phyloP scores from a whole-genome alignment of 1,140 invertebrate species.

The Charaxes varanes region DNA sequence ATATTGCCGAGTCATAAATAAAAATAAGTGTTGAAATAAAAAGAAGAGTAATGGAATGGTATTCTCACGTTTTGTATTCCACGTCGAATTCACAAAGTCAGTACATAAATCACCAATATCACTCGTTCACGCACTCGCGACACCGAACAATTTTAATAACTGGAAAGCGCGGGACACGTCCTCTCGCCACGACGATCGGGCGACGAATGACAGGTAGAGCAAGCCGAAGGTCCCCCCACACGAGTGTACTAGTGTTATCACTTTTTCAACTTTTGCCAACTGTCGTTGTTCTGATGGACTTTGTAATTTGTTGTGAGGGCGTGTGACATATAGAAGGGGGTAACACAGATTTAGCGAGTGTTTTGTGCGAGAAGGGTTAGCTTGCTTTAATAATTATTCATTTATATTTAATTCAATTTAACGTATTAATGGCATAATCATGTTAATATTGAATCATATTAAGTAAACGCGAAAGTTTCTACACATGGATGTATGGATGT shows the following conservation, averaged over 20 bases:
- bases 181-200: slow-evolving; percentile 29
- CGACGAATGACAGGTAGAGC: slow-evolving; percentile 49
- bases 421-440: too few relatives aligned
- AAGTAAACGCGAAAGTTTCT: too few relatives aligned
- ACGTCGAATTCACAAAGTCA: slow-evolving; percentile 24
- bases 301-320: background rate
- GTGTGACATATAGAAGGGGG: too few relatives aligned
- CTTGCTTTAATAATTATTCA: too few relatives aligned
- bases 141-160: slow-evolving; percentile 20
- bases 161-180: slow-evolving; percentile 10
- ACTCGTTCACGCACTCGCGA: slow-evolving; percentile 24
- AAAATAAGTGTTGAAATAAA: too few relatives aligned
- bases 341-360: too few relatives aligned
- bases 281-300: slow-evolving; percentile 1
- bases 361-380: too few relatives aligned
- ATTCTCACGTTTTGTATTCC: slow-evolving; percentile 27
- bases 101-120: slow-evolving; percentile 31
- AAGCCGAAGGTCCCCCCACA: slow-evolving; percentile 21
- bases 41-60: slow-evolving; percentile 21
- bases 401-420: too few relatives aligned
- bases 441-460: too few relatives aligned
- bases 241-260: slow-evolving; percentile 3
- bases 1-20: too few relatives aligned
- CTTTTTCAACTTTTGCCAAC: slow-evolving; percentile 8
- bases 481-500: too few relatives aligned